phyloP scores from a whole-genome alignment of 1,140 invertebrate genomes.

The Leptinotarsa texana region DNA sequence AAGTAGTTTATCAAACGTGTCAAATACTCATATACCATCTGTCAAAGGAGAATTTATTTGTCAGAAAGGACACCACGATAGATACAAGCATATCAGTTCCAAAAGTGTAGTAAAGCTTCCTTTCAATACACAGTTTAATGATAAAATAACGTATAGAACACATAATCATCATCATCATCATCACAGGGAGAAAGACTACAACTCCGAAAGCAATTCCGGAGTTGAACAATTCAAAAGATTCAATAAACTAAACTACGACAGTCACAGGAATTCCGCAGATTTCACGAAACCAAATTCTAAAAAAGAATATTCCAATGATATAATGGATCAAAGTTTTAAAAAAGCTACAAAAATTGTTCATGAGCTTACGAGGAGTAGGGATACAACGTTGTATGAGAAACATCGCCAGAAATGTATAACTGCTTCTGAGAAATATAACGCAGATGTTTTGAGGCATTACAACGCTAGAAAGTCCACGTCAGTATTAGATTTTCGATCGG shows the following conservation, averaged over 20 bases:
- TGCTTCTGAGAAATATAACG: conserved; percentile 53
- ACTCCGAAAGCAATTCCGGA: conserved; percentile 61
- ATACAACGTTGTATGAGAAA: conserved; percentile 50
- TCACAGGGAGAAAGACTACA: conserved; percentile 57
- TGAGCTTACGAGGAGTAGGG: conserved; percentile 50
- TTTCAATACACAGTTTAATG: conserved; percentile 48
- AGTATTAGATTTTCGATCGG: conserved; percentile 52
- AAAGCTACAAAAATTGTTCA: conserved; percentile 54
- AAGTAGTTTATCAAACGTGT: conserved; percentile 62
- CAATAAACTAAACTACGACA: conserved; percentile 35
- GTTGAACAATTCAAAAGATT: conserved; percentile 49
- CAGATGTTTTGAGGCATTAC: conserved; percentile 52
- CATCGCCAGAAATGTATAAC: conserved; percentile 52
- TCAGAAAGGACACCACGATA: conserved; percentile 52
- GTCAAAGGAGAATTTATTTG: conserved; percentile 47
- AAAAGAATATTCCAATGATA: conserved; percentile 38
- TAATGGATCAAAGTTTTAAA: conserved; percentile 53
- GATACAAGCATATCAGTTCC: conserved; percentile 43
- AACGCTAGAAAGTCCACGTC: conserved; percentile 53
- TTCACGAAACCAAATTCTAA: conserved; percentile 40
- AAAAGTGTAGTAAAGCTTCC: conserved; percentile 57
- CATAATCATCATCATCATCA: conserved; percentile 55
- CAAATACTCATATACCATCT: conserved; percentile 54
- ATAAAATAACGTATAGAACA: conserved; percentile 49
- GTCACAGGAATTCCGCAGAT: conserved; percentile 37